Base-by-base conservation (phyloP, 2,113 vertebrate genomes). In the Parus major region DNA sequence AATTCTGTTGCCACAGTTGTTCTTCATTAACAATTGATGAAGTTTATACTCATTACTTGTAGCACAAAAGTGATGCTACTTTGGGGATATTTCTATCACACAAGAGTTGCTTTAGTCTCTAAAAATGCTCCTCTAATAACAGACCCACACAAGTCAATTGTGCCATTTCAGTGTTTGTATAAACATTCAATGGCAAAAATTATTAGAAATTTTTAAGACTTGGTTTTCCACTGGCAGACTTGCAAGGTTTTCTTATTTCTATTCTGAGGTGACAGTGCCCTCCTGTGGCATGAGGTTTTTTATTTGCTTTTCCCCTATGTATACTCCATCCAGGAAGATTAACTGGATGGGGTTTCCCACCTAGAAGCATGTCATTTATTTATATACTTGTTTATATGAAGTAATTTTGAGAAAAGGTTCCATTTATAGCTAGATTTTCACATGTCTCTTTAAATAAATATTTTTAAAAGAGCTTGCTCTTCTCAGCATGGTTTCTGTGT, bases 11-110 rank as follows among this genome's bases (percentile, higher is more conserved):
- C 50, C 63, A 73, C 59, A 9, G 81, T 93, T 92, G 65, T 86
- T 92, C 66, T 77, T 92, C 78, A 85, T 95, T 90, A 91, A 94
- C 31, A 92, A 91, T 94, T 85, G 44, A 97, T 82, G 47, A 29
- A 47, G 66, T 95, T 95, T 91, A 87, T 59, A 76, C 11, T 91
- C 89, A 82, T 90, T 92, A 95, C 46, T 75, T 89, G 75, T 69
- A 90, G 15, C 69, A 91, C 28, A 82, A 92, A 93, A 55, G 70
- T 90, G 63, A 64, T 50, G 44, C 36, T 81, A n/a, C 42, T 91
- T 90, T 6, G 47, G 39, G 60, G 86, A 80, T 77, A 85, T 73
- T 90, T 91, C 70, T 59, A 33, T 61, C 39, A 23, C 28, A 59
- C 29, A 57, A 46, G 46, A 72, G 13, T n/a, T 6, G 1, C 42